Base-by-base conservation (phyloP, 1,140 invertebrate genomes). In the Drosophila setifemur region DNA sequence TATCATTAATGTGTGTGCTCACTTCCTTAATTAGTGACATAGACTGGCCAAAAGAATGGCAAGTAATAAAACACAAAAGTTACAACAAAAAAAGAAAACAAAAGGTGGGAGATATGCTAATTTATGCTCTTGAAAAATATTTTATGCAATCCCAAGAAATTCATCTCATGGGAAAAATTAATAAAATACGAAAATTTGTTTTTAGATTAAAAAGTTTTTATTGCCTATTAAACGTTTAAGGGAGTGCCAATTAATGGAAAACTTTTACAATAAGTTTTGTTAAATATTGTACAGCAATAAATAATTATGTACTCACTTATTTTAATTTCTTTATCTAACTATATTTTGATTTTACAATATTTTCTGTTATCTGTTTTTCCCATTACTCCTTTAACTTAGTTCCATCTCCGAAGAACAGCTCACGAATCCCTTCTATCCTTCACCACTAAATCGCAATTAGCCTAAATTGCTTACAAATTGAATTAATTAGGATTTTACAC, bases 1-100 rank as follows among this genome's bases (percentile, higher is more conserved):
- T 63, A 52, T 42, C 68, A 72, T 53, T 72, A 72, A 72, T 72
- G 68, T 53, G 69, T 72, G 48, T 57, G 50, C 48, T 70, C 44
- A 72, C 33, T 72, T 72, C 58, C 40, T 63, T 72, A 72, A 72
- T 72, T 72, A 63, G 68, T 43, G 48, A 12, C 60, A 5, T 11
- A 4, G 28, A 61, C 29, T 26, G 31, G 14, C 33, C 29, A 25
- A 19, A 67, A 68, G 18, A n/a, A 39, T 67, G 67, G 66, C 39
- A 28, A 26, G 47, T 50, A 44, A 52, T 67, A 67, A 67, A 66
- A 52, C 23, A 37, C 11, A 43, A 66, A 35, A 43, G 26, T 43
- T 42, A 0, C 3, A 3, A 3, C 39, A n/a, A 54, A 29, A n/a
- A 14, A 3, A 29, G n/a, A 43, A 28, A 28, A 49, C 19, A 44